phyloP scores from a whole-genome alignment of 2,888 invertebrate species.

The Drosophila nigritarsus region DNA sequence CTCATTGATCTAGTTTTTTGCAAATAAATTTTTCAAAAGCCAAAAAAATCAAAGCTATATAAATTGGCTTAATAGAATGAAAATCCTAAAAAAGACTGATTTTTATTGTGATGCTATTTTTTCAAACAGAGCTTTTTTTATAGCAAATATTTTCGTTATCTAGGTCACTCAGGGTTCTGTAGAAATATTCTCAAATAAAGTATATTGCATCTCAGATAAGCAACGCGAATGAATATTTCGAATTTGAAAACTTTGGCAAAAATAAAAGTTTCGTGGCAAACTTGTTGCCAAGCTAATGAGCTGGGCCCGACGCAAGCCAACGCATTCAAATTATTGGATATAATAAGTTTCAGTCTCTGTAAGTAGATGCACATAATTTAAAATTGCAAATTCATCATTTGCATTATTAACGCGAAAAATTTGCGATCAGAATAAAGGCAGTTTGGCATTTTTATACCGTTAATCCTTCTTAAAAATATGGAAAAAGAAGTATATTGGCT shows the following conservation, averaged over 20 bases:
- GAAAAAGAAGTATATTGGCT: background rate
- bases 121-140: background rate
- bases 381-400: constrained; percentile 5
- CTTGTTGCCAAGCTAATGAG: constrained; percentile 4
- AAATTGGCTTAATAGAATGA: background rate
- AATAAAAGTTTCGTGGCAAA: background rate
- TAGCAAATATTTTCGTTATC: background rate
- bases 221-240: background rate
- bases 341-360: background rate
- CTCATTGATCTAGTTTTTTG: too few species aligned
- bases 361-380: constrained; percentile 6
- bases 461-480: background rate
- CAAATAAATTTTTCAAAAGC: too few species aligned
- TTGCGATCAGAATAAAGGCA: background rate
- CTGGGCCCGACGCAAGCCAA: background rate
- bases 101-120: background rate
- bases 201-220: constrained; percentile 2
- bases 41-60: background rate
- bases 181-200: background rate
- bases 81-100: background rate
- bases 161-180: constrained; percentile 18
- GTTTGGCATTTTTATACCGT: background rate
- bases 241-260: background rate
- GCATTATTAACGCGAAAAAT: background rate
- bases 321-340: constrained; percentile 12